Base-by-base conservation (phyloP, 64 coral and sea anemone species). In the Trachythela sp. region DNA sequence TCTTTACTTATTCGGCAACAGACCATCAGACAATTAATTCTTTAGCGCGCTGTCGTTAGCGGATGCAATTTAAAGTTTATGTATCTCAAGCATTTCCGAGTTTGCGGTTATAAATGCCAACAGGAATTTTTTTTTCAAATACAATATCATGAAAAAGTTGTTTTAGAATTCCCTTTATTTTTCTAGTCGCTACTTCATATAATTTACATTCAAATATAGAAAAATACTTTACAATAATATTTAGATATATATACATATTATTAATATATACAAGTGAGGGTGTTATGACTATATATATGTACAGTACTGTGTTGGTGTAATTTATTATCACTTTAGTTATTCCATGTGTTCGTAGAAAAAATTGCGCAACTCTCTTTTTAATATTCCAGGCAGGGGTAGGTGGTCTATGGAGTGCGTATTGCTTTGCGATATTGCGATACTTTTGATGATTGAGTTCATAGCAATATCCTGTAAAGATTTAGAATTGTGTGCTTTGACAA, bases 401-500 rank as follows among this genome's bases (percentile, higher is more conserved):
- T 35, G 33, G 26, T 80, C 75, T 80, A 80, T 13, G 35, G 1
- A 30, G 13, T 35, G 31, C 26, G 2, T 80, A 37, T 80, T 2
- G 30, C 20, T 35, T 80, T 80, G 75, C 26, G 30, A 80, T 34
- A 37, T 13, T 80, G 75, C 13, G 75, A 80, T 35, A 15, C 20
- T 13, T 80, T 80, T 80, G 10, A 39, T 37, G 13, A 80, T 39
- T 80, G 75, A 37, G 13, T 80, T 80, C 37, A 39, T 39, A 2
- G 75, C 37, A 80, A 86, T 59, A 8, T 87, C 29, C 75, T 99
- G 88, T 20, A 99, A 89, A 39, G 90, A 50, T 42, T 83, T 83
- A 4, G 93, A 90, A 17, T 99, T 86, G 37, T 99, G 94, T 70
- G 84, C 92, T 27, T 85, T 86, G 2, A 99, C 95, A 48, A 99